A percentile compares a stretch with the other conserved stretches of the same genome.
phyloP scores from a whole-genome alignment of 2,113 vertebrate genomes.

The Helogale parvula region DNA sequence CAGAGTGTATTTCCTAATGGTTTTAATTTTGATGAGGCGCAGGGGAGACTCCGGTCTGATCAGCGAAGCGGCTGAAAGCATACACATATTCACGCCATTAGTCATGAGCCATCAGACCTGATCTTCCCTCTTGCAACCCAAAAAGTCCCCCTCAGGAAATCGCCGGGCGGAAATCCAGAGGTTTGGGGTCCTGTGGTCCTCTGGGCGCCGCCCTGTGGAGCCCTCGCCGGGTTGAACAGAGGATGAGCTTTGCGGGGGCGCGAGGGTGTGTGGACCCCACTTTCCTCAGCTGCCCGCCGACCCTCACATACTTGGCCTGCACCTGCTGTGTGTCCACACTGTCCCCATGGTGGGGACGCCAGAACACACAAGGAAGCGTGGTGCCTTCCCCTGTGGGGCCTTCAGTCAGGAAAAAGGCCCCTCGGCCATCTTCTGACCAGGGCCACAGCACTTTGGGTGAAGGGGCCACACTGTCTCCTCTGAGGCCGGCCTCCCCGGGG shows the following conservation, averaged over 20 bases:
- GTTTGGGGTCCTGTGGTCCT: neutral
- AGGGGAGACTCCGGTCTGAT: neutral
- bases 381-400: accelerated
- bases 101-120: neutral
- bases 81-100: neutral
- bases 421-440: neutral
- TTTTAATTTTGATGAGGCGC: neutral
- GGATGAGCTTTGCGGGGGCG: neutral
- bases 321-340: neutral
- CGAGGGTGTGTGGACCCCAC: accelerated
- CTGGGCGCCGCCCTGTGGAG: neutral
- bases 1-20: neutral
- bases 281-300: neutral
- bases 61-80: neutral
- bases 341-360: neutral
- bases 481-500: neutral
- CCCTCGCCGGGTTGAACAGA: neutral
- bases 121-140: neutral
- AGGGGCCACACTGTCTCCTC: neutral
- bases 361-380: neutral
- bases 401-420: neutral
- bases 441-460: too few relatives aligned
- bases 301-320: neutral
- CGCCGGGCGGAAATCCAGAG: neutral
- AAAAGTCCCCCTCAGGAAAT: neutral